Evolutionary conservation across 2,888 invertebrate species (phyloP).

Genomic region (Andrena bucephala): DNA sequence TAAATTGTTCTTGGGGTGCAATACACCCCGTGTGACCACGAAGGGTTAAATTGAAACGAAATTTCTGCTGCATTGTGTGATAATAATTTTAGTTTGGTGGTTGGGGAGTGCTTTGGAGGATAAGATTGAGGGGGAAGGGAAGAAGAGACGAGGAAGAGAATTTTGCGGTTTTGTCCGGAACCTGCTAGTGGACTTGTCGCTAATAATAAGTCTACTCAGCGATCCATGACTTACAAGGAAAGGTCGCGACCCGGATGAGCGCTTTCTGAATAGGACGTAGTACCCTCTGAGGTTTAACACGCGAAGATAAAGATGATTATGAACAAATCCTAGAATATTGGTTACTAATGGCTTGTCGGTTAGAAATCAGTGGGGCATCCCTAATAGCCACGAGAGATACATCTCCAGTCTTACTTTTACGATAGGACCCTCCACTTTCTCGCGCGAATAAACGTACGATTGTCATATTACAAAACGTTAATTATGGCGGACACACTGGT

Average conservation of each 20-base stretch:
- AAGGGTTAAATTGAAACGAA: too few relatives aligned
- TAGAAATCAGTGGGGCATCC: too few relatives aligned
- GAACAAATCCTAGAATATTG: not conserved
- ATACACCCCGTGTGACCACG: too few relatives aligned
- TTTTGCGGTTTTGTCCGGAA: not conserved
- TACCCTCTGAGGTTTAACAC: not conserved
- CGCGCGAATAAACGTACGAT: not conserved
- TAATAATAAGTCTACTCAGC: slow-evolving; percentile 3
- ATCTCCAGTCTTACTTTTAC: too few relatives aligned
- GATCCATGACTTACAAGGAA: slow-evolving; percentile 6
- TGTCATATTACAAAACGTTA: slow-evolving; percentile 10
- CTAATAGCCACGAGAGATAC: too few relatives aligned
- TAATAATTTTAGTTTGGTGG: not conserved
- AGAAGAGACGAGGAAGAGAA: not conserved
- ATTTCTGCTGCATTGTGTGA: too few relatives aligned
- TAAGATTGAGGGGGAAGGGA: not conserved
- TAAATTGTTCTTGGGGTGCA: too few relatives aligned
- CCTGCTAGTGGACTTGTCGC: not conserved
- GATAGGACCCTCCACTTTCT: not conserved
- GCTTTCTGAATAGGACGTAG: not conserved
- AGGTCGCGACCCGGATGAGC: not conserved
- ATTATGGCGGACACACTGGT: slow-evolving; percentile 19
- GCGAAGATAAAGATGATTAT: not conserved
- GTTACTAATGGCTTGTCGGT: too few relatives aligned
- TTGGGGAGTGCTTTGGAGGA: not conserved